Evolutionary conservation across 2,888 invertebrate species (phyloP).

Genomic region (Ornithoptera alexandrae): DNA sequence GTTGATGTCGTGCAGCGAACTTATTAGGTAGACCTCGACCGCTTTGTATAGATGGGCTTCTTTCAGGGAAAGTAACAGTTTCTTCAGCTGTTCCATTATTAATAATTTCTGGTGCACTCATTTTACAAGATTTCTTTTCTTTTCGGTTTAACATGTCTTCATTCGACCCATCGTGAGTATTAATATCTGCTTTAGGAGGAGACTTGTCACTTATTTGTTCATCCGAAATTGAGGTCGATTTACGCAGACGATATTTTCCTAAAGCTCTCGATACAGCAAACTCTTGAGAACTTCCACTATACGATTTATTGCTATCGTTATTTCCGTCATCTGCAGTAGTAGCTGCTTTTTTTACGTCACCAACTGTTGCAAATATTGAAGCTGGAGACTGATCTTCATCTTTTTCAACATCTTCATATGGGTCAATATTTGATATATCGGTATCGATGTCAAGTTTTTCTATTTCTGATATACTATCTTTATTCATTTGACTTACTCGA

Average conservation of each 20-base stretch:
- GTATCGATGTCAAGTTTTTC: conserved; percentile 80
- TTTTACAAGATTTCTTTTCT: conserved; percentile 57
- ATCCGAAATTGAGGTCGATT: conserved; percentile 85
- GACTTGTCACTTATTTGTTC: conserved; percentile 81
- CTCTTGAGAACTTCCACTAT: conserved; percentile 87
- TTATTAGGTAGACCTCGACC: conserved; percentile 79
- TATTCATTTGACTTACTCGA: conserved; percentile 77
- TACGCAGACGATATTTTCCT: conserved; percentile 87
- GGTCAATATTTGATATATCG: conserved; percentile 80
- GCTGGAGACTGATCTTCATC: conserved; percentile 82
- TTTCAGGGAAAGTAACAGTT: conserved; percentile 74
- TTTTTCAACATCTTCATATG: conserved; percentile 81
- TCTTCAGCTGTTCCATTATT: conserved; percentile 72
- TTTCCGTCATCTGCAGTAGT: conserved; percentile 81
- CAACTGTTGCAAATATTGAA: conserved; percentile 86
- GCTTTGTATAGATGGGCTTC: conserved; percentile 84
- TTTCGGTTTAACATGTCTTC: conserved; percentile 50
- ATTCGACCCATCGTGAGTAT: conserved; percentile 46
- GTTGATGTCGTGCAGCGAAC: conserved; percentile 85
- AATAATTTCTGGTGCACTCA: conserved; percentile 65
- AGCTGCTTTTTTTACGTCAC: conserved; percentile 84
- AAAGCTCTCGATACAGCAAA: conserved; percentile 91
- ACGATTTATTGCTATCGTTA: conserved; percentile 76
- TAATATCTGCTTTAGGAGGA: conserved; percentile 58
- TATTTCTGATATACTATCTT: conserved; percentile 69